Percentiles rank a stretch among this genome's conserved stretches.
These are phyloP conservation scores for Atlantisia rogersi DNA, from an alignment of 2,113 vertebrate genomes.

Conservation along the genomic window DNA sequence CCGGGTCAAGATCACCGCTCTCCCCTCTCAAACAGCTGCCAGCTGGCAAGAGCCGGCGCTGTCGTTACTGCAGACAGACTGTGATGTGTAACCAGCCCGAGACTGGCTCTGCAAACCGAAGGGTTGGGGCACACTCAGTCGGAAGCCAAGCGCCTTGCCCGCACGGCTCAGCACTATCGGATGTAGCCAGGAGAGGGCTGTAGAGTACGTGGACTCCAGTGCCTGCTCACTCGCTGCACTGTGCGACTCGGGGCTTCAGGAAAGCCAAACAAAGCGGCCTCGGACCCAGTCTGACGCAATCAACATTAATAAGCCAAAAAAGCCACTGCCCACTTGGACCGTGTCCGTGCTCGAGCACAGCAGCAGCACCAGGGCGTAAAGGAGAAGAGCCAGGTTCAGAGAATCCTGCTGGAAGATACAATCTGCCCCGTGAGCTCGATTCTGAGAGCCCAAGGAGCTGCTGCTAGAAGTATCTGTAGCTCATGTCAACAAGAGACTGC, in stretches of 20 bases:
- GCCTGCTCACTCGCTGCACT: background rate
- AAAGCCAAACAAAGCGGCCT: background rate
- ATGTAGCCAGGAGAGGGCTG: conserved; percentile 48
- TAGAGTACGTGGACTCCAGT: background rate
- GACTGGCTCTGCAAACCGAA: background rate
- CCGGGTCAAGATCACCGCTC: background rate
- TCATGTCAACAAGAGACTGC: background rate
- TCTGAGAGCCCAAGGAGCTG: background rate
- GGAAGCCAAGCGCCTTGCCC: fast-evolving
- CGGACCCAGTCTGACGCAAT: background rate
- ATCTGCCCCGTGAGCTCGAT: background rate
- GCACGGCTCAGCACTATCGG: fast-evolving
- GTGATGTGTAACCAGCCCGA: fast-evolving
- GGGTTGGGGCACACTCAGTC: fast-evolving
- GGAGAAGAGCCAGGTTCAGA: background rate
- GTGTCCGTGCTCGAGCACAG: background rate
- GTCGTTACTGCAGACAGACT: fast-evolving
- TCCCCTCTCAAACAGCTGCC: background rate
- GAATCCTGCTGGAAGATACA: background rate
- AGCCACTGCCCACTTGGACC: background rate
- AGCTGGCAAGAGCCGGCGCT: background rate
- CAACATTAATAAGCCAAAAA: background rate
- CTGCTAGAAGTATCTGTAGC: background rate
- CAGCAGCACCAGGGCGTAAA: background rate
- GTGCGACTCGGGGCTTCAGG: background rate